Base-by-base conservation (phyloP, 2,888 invertebrate genomes). In the Galerucella nymphaeae region DNA sequence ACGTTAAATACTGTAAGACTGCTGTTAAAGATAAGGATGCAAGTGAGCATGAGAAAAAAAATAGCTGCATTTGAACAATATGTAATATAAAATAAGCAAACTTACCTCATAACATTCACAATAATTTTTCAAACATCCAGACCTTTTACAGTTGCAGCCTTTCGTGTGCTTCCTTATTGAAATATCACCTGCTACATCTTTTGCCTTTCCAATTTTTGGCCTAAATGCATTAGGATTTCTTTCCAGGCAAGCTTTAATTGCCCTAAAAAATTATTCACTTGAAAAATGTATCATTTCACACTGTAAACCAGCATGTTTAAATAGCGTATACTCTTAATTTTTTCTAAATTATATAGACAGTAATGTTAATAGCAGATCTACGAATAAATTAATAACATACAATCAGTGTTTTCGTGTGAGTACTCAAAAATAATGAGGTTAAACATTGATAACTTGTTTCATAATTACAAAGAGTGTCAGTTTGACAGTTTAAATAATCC, bases 61-160 rank as follows among this genome's bases (percentile, higher is more conserved):
- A 18, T 8, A n/a, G 1, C 16, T 10, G 11, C 4, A 53, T 53
- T 45, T 14, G 4, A 45, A 45, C 14, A 45, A 14, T 8, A 18
- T 55, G 23, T 23, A 38, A 14, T 14, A 58, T 20, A 57, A n/a
- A 55, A 6, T 55, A 18, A 16, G 10, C 16, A 55, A 59, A 59
- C 83, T 82, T 83, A 95, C 96, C 92, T 99, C 99, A 83, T 98
- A 99, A 85, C 99, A 99, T 89, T 99, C 99, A 87, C 99, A 99
- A 87, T 99, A 99, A 87, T 99, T 99, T 87, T 99, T 99, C 78
- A 99, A 89, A 87, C 99, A 99, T 1, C 98, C 98, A 53, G 98
- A 98, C 72, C 98, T 90, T 87, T 99, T 98, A 86, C 99, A 99
- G 85, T 99, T 98, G 86, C 99, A 99, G 0, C 99, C 99, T 87